Conservation (phyloP, 2,797 vertebrate species). For the Melanotaenia nigrans region DNA sequence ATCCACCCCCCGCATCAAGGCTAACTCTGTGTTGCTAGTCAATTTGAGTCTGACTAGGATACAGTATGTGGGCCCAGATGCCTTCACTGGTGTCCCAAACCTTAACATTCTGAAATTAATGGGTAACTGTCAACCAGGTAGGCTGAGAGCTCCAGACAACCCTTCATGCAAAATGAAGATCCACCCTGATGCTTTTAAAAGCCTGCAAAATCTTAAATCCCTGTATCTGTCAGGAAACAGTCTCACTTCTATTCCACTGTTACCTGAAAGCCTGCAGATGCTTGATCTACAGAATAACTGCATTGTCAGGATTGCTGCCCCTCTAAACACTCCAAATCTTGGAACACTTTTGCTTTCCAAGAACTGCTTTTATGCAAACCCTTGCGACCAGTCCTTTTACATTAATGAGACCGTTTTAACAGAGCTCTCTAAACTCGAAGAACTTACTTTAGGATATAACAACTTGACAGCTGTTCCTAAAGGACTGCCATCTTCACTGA, state of each 20-base stretch:
- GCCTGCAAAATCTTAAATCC: conserved; percentile 68
- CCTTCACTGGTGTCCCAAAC: conserved; percentile 76
- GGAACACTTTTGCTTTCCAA: conserved; percentile 72
- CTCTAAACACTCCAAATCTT: conserved; percentile 73
- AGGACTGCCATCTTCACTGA: conserved; percentile 80
- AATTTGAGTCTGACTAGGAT: conserved; percentile 80
- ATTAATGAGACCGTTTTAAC: conserved; percentile 78
- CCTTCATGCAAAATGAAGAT: conserved; percentile 79
- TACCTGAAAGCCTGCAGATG: conserved; percentile 78
- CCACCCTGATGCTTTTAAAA: conserved; percentile 74
- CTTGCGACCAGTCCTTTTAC: conserved; percentile 75
- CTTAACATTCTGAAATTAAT: conserved; percentile 80
- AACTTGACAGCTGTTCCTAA: conserved; percentile 83
- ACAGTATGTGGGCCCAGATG: conserved; percentile 50
- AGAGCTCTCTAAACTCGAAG: conserved; percentile 74
- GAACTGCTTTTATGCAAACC: conserved; percentile 89
- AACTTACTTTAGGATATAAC: conserved; percentile 83
- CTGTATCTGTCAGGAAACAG: conserved; percentile 85
- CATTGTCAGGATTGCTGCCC: conserved; percentile 74
- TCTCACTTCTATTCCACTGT: conserved; percentile 79
- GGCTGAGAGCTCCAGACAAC: conserved; percentile 56
- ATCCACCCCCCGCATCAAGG: conserved; percentile 74
- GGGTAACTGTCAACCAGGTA: conserved; percentile 81
- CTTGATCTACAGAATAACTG: conserved; percentile 83
- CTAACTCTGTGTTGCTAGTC: conserved; percentile 68